Evolutionary conservation across 2,888 invertebrate species (phyloP), one percentile per base, ranked within the genome.

Genomic region (Heliothis peltigera): DNA sequence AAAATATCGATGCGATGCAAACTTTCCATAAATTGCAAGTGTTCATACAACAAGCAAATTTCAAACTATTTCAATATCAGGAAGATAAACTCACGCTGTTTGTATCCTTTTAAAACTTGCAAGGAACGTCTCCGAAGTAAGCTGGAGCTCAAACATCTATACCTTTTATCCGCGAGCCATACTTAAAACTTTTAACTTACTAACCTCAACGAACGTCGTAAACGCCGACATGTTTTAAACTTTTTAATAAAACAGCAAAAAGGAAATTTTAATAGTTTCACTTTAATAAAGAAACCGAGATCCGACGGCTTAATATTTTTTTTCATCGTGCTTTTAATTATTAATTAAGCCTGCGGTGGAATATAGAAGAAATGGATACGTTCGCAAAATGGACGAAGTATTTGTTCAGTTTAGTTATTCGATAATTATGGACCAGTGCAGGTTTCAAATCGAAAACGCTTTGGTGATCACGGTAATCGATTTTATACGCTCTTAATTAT

Each of bases 211-310:
- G 66, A 59, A 44, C 15, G 61, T 66, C 77, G 69, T 77, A 74
- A 77, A 66, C 74, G 64, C 64, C 73, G 67, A 80, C 77, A 78
- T 80, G 76, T 77, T 76, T 75, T 58, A 70, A 84, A 84, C 77
- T 82, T 85, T 85, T 85, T 88, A 87, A 87, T 88, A 84, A 87
- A 84, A 79, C 80, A 79, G 73, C 83, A 77, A 84, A 71, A 74
- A 71, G 83, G 51, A 64, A 84, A 86, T 87, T 90, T 90, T 90
- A 88, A 89, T 88, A 88, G 87, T 83, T 88, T 86, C 86, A 86
- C 84, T 90, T 90, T 90, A 91, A 91, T 91, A 89, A 91, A 89
- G 88, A 81, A 83, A 82, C 83, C 82, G 65, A 67, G 68, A 74
- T 71, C 75, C 73, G 78, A 75, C 72, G 81, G 79, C 82, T 82